Evolutionary conservation across 2,113 vertebrate genomes (phyloP).

Genomic region (Saguinus midas): DNA sequence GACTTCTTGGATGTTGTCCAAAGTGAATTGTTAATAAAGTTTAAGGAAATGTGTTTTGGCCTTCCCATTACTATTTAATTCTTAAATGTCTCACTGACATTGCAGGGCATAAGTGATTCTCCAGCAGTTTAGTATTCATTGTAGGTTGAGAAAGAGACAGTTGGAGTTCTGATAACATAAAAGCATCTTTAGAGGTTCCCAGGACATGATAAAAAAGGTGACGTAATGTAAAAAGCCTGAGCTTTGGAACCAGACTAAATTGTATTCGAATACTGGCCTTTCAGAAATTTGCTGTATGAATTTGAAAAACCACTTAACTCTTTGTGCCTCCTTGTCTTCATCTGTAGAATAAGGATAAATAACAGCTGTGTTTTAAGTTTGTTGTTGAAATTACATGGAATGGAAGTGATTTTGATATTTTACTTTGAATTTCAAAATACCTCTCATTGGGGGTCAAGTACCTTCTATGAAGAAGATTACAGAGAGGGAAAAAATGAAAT

Average conservation of each 20-base stretch:
- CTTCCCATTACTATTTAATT: background rate
- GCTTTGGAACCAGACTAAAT: background rate
- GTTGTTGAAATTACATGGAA: background rate
- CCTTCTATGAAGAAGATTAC: background rate
- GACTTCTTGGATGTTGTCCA: background rate
- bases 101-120: background rate
- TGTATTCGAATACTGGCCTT: background rate
- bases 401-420: background rate
- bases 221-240: background rate
- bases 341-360: background rate
- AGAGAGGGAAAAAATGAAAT: background rate
- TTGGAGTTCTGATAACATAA: background rate
- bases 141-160: background rate
- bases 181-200: background rate
- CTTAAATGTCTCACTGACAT: background rate
- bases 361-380: background rate
- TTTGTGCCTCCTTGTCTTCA: background rate
- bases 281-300: background rate
- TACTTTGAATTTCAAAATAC: constrained; percentile 30
- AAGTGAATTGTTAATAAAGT: constrained; percentile 14
- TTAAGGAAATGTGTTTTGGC: background rate
- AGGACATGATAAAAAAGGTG: background rate
- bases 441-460: background rate
- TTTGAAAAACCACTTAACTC: constrained; percentile 42
- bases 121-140: background rate